Evolutionary conservation across 2,113 vertebrate genomes (phyloP), one percentile per base, ranked within the genome.

Genomic region (Menura novaehollandiae): DNA sequence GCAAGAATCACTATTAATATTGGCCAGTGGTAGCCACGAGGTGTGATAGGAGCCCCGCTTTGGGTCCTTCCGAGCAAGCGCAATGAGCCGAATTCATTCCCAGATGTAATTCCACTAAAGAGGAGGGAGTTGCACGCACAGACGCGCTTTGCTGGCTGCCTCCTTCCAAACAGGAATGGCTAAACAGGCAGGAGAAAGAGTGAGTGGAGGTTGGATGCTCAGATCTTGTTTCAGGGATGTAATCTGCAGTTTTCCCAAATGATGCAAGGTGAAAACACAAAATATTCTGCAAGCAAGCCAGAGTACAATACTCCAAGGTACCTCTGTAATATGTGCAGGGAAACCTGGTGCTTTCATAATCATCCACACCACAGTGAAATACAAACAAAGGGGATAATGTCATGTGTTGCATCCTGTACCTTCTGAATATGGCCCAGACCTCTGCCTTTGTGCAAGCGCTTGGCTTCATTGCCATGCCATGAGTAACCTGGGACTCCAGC

Each of bases 81-180:
- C 44, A 67, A 62, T 0, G 10, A 59, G 62, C 24, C 3, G 3
- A 67, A 78, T 84, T 75, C 14, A 58, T 41, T 53, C n/a, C 39
- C 2, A 8, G 55, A 1, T 13, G 32, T 39, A 67, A 53, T 52
- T 74, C 73, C 52, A 58, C 12, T 5, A 4, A 49, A 43, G 64
- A 52, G 35, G 37, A 90, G 16, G 20, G 43, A 75, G 49, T 14
- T 76, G 21, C 8, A 9, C 0, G 0, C 41, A 14, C 17, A 37
- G 26, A 21, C 1, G 1, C 0, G 0, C 51, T 62, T 56, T 2
- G 0, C 35, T 5, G 5, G 17, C 53, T 59, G 5, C 59, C 30
- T 78, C 24, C 14, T 52, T 51, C 20, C 20, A 52, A n/a, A 39
- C 23, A 35, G 11, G 19, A 66, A 55, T 5, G 23, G 33, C 14